A percentile compares a stretch with the other conserved stretches of the same genome.
These are phyloP conservation scores for Darevskia mixta DNA, from an alignment of 2,797 vertebrate genomes.

Conservation along the genomic window DNA sequence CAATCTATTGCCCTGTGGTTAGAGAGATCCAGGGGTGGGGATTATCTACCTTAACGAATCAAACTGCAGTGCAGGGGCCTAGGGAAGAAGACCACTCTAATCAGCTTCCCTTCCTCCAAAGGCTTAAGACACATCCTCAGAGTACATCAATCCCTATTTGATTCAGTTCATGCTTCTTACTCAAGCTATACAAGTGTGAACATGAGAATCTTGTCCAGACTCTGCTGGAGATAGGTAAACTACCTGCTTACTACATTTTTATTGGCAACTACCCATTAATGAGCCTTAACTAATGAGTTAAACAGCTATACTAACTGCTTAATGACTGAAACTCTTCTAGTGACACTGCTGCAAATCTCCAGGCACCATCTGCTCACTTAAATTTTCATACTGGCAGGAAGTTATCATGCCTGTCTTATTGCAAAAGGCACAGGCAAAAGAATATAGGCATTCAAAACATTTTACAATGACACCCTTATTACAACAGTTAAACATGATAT, in stretches of 20 bases:
- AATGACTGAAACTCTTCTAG: slow-evolving; percentile 11
- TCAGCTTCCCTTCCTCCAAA: neutral
- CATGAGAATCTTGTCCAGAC: neutral
- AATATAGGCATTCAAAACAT: neutral
- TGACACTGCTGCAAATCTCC: neutral
- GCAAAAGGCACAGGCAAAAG: neutral
- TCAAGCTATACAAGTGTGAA: neutral
- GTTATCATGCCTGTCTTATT: neutral
- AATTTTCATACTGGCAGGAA: neutral
- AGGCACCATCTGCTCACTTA: neutral
- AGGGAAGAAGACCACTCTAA: too few relatives aligned
- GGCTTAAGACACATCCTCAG: neutral
- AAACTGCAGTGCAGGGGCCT: neutral
- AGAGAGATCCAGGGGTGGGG: neutral
- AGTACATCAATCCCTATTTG: neutral
- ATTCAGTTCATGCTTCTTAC: neutral
- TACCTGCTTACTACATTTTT: slow-evolving; percentile 17
- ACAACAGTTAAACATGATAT: neutral
- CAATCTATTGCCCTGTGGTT: neutral
- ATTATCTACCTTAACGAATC: neutral
- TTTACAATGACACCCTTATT: neutral
- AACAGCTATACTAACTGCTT: slow-evolving; percentile 33
- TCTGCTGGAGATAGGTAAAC: slow-evolving; percentile 6
- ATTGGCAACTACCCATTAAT: slow-evolving; percentile 11
- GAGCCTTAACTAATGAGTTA: slow-evolving; percentile 41